Evolutionary conservation across 1,140 invertebrate species (phyloP).

Genomic region (Aphelinus atriplicis): DNA sequence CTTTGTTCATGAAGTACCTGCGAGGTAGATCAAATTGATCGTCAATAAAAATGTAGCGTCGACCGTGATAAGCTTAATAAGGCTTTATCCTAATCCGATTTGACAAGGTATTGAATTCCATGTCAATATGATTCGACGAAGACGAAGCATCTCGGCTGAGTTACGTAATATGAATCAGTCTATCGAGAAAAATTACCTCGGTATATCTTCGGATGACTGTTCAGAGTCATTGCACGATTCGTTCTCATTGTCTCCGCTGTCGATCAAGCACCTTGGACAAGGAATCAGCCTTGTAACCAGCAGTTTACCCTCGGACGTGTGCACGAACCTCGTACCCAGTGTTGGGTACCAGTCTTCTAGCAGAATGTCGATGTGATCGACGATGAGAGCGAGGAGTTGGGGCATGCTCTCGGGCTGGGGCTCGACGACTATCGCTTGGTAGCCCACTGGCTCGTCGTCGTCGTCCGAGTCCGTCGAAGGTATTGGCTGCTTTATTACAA

Average conservation of each 20-base stretch:
- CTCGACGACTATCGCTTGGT: slow-evolving; percentile 77
- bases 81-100: not conserved
- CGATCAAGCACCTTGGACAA: slow-evolving; percentile 84
- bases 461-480: slow-evolving; percentile 54
- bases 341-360: slow-evolving; percentile 99
- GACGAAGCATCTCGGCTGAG: too few relatives aligned
- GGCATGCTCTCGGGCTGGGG: slow-evolving; percentile 82
- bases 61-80: not conserved
- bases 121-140: too few relatives aligned
- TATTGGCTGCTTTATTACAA: slow-evolving; percentile 76
- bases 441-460: slow-evolving; percentile 69
- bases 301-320: slow-evolving; percentile 95
- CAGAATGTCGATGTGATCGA: slow-evolving; percentile 96
- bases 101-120: too few relatives aligned
- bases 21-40: not conserved
- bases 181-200: slow-evolving; percentile 15
- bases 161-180: not conserved
- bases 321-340: slow-evolving; percentile 94
- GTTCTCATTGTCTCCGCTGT: slow-evolving; percentile 53
- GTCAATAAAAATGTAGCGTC: not conserved
- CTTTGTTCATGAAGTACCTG: slow-evolving; percentile 47
- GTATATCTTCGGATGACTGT: slow-evolving; percentile 50
- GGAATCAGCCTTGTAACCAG: slow-evolving; percentile 94
- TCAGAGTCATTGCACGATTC: slow-evolving; percentile 54
- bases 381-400: slow-evolving; percentile 88